Base-by-base conservation (phyloP, 92 coral and sea anemone genomes). In the Pocillopora meandrina region DNA sequence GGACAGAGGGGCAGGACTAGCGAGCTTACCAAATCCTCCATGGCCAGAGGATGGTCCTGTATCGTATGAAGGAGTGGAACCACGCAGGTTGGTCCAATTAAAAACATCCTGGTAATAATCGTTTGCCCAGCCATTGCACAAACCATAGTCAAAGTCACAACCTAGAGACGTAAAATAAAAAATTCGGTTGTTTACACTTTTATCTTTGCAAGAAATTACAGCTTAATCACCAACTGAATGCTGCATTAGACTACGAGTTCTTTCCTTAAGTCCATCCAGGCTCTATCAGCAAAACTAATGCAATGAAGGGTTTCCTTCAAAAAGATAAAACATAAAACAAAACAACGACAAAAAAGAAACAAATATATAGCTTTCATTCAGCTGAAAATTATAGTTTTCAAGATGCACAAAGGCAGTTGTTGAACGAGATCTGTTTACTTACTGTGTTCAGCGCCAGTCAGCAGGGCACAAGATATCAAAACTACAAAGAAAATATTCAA, bases 401-500 rank as follows among this genome's bases (percentile, higher is more conserved):
- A 63, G 67, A 63, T 23, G 65, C 23, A 63, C 15, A 23, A 63
- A 63, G 21, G 21, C 3, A 63, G 23, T 18, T 11, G 33, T 31
- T 17, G 12, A 9, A 33, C n/a, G 73, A 34, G 10, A 68, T 9
- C 4, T 14, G 3, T 33, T 9, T 68, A 68, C 73, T 33, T 26
- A 68, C 73, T 68, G 55, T 68, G 73, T 26, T 68, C 73, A 31
- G 73, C 73, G n/a, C 8, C 36, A 19, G n/a, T 68, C 73, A 68
- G 73, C 18, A 31, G 47, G 47, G 36, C 52, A 68, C 47, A 68
- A 68, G 18, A 16, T 68, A 68, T 12, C 1, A 68, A 68, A 33
- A 68, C 73, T 68, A 34, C n/a, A 12, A 34, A 34, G 52, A 15
- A 68, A 68, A 34, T 1, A 68, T 42, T 42, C 52, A 42, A 42